phyloP scores from a whole-genome alignment of 2,113 vertebrate genomes.

The Spheniscus mendiculus region DNA sequence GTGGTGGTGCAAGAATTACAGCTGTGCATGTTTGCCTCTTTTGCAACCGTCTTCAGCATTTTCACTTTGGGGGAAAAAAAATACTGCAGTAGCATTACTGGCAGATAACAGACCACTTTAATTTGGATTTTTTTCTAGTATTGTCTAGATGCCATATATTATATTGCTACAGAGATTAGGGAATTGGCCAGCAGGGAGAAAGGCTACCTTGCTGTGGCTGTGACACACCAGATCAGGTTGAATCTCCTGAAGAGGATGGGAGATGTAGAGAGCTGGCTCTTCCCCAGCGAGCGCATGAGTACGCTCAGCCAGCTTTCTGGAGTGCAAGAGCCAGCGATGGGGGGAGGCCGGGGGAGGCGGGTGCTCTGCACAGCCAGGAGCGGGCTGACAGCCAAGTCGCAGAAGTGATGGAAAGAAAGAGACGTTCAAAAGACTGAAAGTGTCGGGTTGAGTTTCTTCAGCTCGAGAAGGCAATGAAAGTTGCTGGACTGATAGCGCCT shows the following conservation, averaged over 20 bases:
- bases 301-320: background rate
- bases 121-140: background rate
- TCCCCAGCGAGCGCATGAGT: background rate
- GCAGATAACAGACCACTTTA: background rate
- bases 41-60: background rate
- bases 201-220: background rate
- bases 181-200: background rate
- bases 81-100: background rate
- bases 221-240: background rate
- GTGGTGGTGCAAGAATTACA: background rate
- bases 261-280: background rate
- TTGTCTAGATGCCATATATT: background rate
- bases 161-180: background rate
- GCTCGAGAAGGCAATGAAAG: background rate
- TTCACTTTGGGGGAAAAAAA: background rate
- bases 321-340: accelerated
- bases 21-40: background rate
- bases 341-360: background rate
- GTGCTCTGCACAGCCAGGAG: background rate
- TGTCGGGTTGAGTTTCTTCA: background rate
- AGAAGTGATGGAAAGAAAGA: background rate
- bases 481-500: background rate
- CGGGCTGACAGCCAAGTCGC: background rate
- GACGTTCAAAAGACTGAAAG: background rate
- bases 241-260: background rate